A percentile compares a stretch with the other conserved stretches of the same genome.
Evolutionary conservation across 2,888 invertebrate species (phyloP).

Genomic region (Drosophila mimica): DNA sequence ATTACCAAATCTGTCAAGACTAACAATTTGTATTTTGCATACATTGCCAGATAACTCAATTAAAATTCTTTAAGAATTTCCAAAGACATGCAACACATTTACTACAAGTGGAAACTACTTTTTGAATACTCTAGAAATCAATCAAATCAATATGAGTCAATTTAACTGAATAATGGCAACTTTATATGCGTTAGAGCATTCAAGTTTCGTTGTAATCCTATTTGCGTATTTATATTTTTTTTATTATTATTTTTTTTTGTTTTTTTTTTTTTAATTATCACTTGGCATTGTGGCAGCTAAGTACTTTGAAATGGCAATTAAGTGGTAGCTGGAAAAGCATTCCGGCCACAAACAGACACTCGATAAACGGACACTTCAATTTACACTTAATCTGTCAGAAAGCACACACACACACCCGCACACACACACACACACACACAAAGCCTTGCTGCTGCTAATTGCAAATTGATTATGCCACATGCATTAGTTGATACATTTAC

Average conservation of each 20-base stretch:
- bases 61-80: constrained; percentile 10
- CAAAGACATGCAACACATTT: constrained; percentile 7
- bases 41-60: background rate
- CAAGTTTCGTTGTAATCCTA: background rate
- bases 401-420: constrained; percentile 1
- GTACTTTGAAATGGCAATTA: constrained; percentile 69
- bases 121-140: no score
- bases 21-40: background rate
- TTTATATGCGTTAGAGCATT: constrained; percentile 5
- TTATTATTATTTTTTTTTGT: background rate
- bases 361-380: constrained; percentile 59
- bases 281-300: constrained; percentile 56
- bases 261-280: constrained; percentile 28
- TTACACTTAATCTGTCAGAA: constrained; percentile 70
- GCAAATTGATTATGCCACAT: constrained; percentile 76
- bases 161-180: background rate
- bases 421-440: background rate
- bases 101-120: background rate
- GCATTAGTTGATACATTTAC: constrained; percentile 75
- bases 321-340: constrained; percentile 64
- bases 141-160: no score
- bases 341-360: constrained; percentile 21
- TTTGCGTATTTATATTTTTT: background rate
- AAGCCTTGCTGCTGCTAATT: constrained; percentile 49
- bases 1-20: constrained; percentile 5